Base-by-base conservation (phyloP, 2,888 invertebrate species). In the Scaptomyza reducta region DNA sequence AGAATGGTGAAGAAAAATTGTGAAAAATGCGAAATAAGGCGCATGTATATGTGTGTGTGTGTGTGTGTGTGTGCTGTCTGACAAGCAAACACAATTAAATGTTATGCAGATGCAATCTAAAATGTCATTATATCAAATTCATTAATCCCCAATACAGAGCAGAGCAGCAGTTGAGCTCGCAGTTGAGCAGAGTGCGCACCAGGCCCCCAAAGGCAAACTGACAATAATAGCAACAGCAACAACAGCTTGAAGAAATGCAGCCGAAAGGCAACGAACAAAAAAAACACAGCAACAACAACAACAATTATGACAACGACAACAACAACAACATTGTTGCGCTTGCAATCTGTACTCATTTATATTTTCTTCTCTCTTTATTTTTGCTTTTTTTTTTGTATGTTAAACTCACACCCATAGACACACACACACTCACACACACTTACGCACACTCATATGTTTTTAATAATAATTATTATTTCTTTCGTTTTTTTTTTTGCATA, bases 41-140 rank as follows among this genome's bases (percentile, higher is more conserved):
- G 27, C 38, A 40, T n/a, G 1, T 35, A 1, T n/a, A n/a, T 40
- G 10, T 14, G 40, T 38, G 14, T 6, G 38, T 16, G 40, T 16
- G 40, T 40, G 40, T 40, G 16, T 40, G 40, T 16, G 9, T 10
- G 57, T 51, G 59, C 61, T 62, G 77, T 77, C 77, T 79, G 80
- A 79, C 88, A 88, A 76, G 85, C 85, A 79, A 77, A 88, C 88
- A 88, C 87, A 88, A 89, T 89, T 82, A 88, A 88, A 88, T 88
- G 86, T 87, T 89, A 89, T 89, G 89, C 89, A 89, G 88, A 89
- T 88, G 89, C 89, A 89, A 86, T 89, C 89, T 79, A 89, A 86
- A 87, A 88, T 89, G 89, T 89, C 88, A 88, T 88, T 89, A 89
- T 86, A 88, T 88, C 89, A 89, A 89, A 88, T 88, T 89, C 89